Base-by-base conservation (phyloP, 2,888 invertebrate species). In the Polylopha cassiicola region DNA sequence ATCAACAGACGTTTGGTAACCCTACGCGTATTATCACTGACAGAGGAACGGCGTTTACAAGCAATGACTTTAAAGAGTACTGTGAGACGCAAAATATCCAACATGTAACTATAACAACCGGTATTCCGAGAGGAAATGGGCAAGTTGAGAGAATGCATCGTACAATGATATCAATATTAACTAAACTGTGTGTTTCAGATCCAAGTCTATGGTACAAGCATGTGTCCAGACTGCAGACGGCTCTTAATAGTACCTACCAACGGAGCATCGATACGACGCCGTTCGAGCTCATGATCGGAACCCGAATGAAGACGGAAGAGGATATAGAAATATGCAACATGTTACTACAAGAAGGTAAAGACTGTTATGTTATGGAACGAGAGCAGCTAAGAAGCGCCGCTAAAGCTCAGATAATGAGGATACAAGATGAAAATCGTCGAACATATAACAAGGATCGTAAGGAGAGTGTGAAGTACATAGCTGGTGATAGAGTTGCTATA, bases 31-130 rank as follows among this genome's bases (percentile, higher is more conserved):
- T 65, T 4, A 55, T 68, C 2, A 54, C 61, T 0, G 68, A 70
- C 34, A 43, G 52, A 46, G 69, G 65, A 4, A 42, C 62, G 2
- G 66, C 73, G 3, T 74, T 60, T 39, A 62, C 57, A 1, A 54
- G 65, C 0, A 29, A 48, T 3, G 53, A 52, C 2, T 71, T 71
- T 28, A 16, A 47, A 37, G 45, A 56, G 0, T 71, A 65, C 41
- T 66, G 69, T 42, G 16, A 50, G n/a, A 48, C 46, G 1, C 60
- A 71, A 37, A 46, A 47, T 1, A 66, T 73, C 7, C 38, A 57
- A 23, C 61, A 62, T 73, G 57, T 41, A 58, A 55, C 9, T 1
- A 42, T 42, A 5, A 42, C 42, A 4, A 42, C 42, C 2, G 43
- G 65, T 3, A 45, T 66, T 3, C 62, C 67, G 7, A 38, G 62